Base-by-base conservation (phyloP, 2,113 vertebrate species). In the Neogale vison region DNA sequence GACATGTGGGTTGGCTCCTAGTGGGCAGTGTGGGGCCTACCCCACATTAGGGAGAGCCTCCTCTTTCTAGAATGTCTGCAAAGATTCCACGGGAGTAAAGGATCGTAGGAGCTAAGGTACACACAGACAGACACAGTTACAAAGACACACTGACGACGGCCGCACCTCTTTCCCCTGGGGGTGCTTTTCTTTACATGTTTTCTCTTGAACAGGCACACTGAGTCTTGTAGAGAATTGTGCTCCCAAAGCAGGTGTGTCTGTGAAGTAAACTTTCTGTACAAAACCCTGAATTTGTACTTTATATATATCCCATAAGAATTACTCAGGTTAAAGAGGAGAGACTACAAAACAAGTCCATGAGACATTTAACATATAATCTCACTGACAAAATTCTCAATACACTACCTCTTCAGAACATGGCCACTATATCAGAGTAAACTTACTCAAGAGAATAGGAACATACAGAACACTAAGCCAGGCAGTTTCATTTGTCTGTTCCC, bases 251-350 rank as follows among this genome's bases (percentile, higher is more conserved):
- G 39, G 52, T 23, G 10, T 80, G n/a, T 65, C 42, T 52, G 79
- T 87, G 72, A 87, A 84, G 52, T 79, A 77, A 96, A 93, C 3
- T 2, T 34, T 65, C 86, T 20, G 7, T 36, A 88, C 36, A 55
- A 85, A 96, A 92, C 92, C 67, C 47, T 84, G 67, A 97, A 39
- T 92, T 83, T 92, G 55, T 1, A 89, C 47, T 69, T 63, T 89
- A 57, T 87, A 57, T 39, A 80, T 39, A 93, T 92, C 65, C 45
- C 65, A 67, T 50, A 84, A 74, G 15, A 96, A 93, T 47, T 82
- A n/a, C 82, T 96, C 74, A 90, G 39, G 31, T 63, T 72, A 55
- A 94, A 89, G 39, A 95, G 24, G 80, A 72, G 8, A 59, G 39
- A 88, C 7, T 79, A 71, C 34, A 84, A 88, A 87, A 90, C 24